Conservation (phyloP, 2,797 vertebrate species). For the Gobionotothen gibberifrons region DNA sequence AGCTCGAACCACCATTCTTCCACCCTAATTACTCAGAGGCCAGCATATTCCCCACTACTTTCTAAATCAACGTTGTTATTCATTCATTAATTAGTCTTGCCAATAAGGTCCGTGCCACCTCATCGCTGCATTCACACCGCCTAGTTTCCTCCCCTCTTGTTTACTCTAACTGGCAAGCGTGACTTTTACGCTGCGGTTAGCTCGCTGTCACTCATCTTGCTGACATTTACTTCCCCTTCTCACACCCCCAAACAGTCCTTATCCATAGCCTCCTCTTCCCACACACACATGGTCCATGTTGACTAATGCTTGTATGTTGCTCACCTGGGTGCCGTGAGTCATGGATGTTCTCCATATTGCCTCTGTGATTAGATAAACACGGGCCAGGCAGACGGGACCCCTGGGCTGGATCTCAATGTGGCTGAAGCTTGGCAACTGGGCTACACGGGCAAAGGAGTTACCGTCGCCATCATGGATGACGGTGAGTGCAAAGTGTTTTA, state of each 20-base stretch:
- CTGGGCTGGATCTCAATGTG: conserved; percentile 97
- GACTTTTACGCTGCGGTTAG: conserved; percentile 48
- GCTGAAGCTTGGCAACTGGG: conserved; percentile 99
- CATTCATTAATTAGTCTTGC: conserved; percentile 67
- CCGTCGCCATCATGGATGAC: conserved; percentile 99
- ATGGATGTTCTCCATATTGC: conserved; percentile 74
- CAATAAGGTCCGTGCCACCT: conserved; percentile 43
- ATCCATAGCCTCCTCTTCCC: conserved; percentile 1
- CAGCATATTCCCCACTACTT: conserved; percentile 55
- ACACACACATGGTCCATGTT: conserved; percentile 27
- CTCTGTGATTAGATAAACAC: conserved; percentile 93
- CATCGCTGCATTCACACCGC: conserved; percentile 35
- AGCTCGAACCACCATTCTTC: conserved; percentile 52
- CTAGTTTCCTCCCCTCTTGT: conserved; percentile 48
- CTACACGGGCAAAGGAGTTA: conserved; percentile 97
- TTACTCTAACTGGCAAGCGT: conserved; percentile 56
- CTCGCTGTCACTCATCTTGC: conserved; percentile 57
- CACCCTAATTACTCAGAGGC: conserved; percentile 65
- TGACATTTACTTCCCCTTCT: conserved; percentile 77
- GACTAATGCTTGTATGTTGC: conserved; percentile 61
- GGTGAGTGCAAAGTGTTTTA: conserved; percentile 83
- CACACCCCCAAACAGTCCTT: conserved; percentile 9
- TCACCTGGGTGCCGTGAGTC: conserved; percentile 66
- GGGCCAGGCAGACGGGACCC: conserved; percentile 98
- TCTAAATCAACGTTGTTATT: conserved; percentile 62